Base-by-base conservation (phyloP, 2,797 vertebrate species). In the Accipiter minullus region DNA sequence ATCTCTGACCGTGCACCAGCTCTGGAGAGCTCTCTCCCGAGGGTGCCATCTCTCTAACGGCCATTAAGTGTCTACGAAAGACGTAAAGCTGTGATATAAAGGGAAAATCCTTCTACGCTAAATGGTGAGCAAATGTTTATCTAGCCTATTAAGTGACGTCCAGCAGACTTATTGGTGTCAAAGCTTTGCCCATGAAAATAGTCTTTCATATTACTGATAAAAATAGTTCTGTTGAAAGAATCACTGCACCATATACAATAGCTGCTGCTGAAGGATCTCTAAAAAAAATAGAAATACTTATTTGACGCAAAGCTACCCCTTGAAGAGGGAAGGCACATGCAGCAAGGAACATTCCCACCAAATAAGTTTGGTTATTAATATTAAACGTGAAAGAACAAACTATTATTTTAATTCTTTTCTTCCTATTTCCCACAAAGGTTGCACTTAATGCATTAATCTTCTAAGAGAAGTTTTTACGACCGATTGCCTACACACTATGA, bases 371-470 rank as follows among this genome's bases (percentile, higher is more conserved):
- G 56, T 81, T 95, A 86, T 89, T 95, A 89, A 96, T 96, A 97
- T 96, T 97, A 94, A 96, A 93, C 1, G 5, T 60, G 95, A 93
- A 89, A 92, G 86, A 95, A 84, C 42, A 79, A 92, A 77, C 75
- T 58, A 91, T 94, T 96, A 96, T 97, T 98, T 98, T 98, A 98
- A 98, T 98, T 98, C 93, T 94, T 96, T 79, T 90, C 72, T 87
- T 84, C 76, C 59, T 89, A 21, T 97, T 97, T 97, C 74, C 96
- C 83, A 93, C 94, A 95, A 95, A 94, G 95, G 91, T 97, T 97
- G 86, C 91, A 86, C 97, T 98, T 95, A 86, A 93, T 88, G 93
- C 97, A 98, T 98, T 98, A 97, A 98, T 98, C 98, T 98, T 98
- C 88, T 12, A 60, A 63, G 97, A 3, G 97, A 98, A 98, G 98